Conservation (phyloP, 1,140 invertebrate genomes). For the Leptinotarsa texana region DNA sequence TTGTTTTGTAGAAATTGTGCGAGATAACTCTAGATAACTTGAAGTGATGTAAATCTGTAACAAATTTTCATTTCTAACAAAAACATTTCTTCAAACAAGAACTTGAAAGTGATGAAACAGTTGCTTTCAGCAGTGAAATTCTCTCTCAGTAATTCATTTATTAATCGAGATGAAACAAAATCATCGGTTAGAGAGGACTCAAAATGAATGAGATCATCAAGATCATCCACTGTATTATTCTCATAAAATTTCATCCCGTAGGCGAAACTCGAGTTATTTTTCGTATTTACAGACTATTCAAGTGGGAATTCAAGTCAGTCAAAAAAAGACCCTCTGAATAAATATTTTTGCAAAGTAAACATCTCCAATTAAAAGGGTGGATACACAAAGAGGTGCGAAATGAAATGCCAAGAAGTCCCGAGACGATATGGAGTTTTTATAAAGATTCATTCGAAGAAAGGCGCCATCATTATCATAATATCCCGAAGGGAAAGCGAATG, state of each 20-base stretch:
- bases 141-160: too few species aligned
- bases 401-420: constrained; percentile 7
- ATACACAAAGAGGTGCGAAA: constrained; percentile 8
- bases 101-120: too few species aligned
- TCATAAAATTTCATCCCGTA: neutral
- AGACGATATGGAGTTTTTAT: constrained; percentile 6
- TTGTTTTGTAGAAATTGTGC: too few species aligned
- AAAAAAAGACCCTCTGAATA: constrained; percentile 3
- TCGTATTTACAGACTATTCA: neutral
- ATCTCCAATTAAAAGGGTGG: constrained; percentile 5
- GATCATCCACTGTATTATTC: neutral
- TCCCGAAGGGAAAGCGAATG: neutral
- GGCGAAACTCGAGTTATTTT: neutral
- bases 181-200: too few species aligned
- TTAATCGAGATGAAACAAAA: too few species aligned
- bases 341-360: constrained; percentile 7
- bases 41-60: too few species aligned
- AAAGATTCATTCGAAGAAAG: neutral
- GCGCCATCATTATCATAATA: constrained; percentile 6
- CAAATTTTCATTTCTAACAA: too few species aligned
- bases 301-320: neutral
- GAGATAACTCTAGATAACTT: too few species aligned
- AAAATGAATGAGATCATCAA: too few species aligned
- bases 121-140: too few species aligned
- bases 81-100: too few species aligned